A percentile compares a stretch with the other conserved stretches of the same genome.
phyloP scores from a whole-genome alignment of 2,888 invertebrate genomes.

The Mesoligia furuncula region DNA sequence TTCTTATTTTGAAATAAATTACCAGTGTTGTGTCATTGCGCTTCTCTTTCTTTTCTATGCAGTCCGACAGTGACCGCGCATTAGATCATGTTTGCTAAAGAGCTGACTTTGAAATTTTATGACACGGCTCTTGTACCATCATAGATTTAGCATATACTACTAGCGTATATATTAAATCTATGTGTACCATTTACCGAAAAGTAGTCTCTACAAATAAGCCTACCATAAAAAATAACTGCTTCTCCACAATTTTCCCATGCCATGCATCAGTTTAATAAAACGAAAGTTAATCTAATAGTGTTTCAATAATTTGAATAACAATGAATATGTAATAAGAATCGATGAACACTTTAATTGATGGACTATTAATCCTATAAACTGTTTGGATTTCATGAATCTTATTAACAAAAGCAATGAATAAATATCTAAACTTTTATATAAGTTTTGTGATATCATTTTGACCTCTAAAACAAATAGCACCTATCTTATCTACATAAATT shows the following conservation, averaged over 20 bases:
- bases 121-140: not conserved
- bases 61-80: too few relatives aligned
- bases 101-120: not conserved
- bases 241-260: constrained; percentile 56
- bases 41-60: too few relatives aligned
- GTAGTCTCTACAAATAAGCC: not conserved
- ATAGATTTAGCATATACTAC: not conserved
- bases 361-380: constrained; percentile 75
- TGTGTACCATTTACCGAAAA: not conserved
- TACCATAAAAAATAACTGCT: constrained; percentile 22
- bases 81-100: too few relatives aligned
- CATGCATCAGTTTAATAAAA: constrained; percentile 67
- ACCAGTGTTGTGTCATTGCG: too few relatives aligned
- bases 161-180: not conserved
- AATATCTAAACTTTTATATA: constrained; percentile 11
- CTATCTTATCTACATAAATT: too few relatives aligned
- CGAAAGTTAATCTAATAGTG: constrained; percentile 80
- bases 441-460: not conserved
- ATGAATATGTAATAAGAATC: constrained; percentile 81
- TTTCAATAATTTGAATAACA: constrained; percentile 76
- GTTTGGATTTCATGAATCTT: constrained; percentile 75
- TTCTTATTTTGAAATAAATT: too few relatives aligned
- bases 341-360: constrained; percentile 74
- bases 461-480: not conserved
- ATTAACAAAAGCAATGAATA: constrained; percentile 61